Percentiles rank a stretch among this genome's conserved stretches.
Conservation (phyloP, 2,113 vertebrate species). For the Acrocephalus kingi region DNA sequence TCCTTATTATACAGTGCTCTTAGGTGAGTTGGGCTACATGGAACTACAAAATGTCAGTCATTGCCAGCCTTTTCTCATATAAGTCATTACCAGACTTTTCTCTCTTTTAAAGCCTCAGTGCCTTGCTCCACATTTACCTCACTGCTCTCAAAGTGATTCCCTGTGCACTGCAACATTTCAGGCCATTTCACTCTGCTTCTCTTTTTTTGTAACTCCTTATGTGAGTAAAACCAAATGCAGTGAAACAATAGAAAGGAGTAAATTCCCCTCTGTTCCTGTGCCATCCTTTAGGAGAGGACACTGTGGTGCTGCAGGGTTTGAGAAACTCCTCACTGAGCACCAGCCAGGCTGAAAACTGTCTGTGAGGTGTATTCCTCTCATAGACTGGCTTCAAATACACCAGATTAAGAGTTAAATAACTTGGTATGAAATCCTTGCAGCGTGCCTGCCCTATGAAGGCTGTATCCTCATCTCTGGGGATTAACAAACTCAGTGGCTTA, state of each 20-base stretch:
- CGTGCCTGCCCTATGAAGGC: background rate
- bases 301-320: background rate
- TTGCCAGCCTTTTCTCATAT: background rate
- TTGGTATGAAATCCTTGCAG: background rate
- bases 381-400: constrained; percentile 8
- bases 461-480: background rate
- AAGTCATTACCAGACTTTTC: background rate
- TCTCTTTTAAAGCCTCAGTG: background rate
- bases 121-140: background rate
- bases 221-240: background rate
- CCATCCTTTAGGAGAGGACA: background rate
- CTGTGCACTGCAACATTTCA: accelerated
- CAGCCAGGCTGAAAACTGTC: background rate
- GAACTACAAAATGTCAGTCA: background rate
- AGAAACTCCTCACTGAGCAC: background rate
- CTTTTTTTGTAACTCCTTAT: background rate
- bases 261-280: background rate
- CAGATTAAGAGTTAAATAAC: constrained; percentile 5
- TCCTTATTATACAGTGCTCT: background rate
- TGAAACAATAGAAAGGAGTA: background rate
- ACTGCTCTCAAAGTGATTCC: background rate
- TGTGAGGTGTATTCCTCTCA: background rate
- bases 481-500: constrained; percentile 14
- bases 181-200: background rate
- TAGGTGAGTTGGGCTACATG: background rate